These are phyloP conservation scores for Protosalanx chinensis DNA, from an alignment of 2,797 vertebrate species.

Conservation along the genomic window DNA sequence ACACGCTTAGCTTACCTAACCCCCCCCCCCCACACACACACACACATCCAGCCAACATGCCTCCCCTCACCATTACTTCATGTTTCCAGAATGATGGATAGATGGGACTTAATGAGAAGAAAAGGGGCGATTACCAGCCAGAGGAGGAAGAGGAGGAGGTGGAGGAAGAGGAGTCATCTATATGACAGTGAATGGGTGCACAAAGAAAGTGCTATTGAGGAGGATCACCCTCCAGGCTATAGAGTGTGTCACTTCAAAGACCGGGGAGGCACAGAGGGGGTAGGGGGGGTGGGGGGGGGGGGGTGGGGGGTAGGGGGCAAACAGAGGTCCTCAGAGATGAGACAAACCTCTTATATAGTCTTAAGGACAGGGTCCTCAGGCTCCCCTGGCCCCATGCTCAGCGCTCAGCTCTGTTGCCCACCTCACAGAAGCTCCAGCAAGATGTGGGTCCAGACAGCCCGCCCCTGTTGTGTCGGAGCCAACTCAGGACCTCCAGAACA, in stretches of 20 bases:
- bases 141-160: conserved; percentile 14
- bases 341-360: not conserved
- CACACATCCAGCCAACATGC: conserved; percentile 8
- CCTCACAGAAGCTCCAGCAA: conserved; percentile 20
- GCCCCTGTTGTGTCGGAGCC: conserved; percentile 14
- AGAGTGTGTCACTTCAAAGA: conserved; percentile 38
- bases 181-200: conserved; percentile 11
- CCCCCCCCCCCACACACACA: not conserved
- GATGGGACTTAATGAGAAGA: conserved; percentile 12
- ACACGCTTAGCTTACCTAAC: conserved; percentile 55
- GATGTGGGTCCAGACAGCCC: conserved; percentile 22
- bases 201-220: conserved; percentile 22
- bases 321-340: conserved; percentile 3
- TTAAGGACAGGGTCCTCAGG: not conserved
- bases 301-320: not conserved
- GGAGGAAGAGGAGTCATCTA: conserved; percentile 4
- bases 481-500: conserved; percentile 24
- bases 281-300: not conserved
- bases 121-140: conserved; percentile 8
- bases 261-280: not conserved
- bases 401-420: conserved; percentile 19
- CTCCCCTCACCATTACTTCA: conserved; percentile 25
- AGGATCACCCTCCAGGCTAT: conserved; percentile 21
- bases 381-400: not conserved
- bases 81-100: conserved; percentile 20